Evolutionary conservation across 64 coral and sea anemone species (phyloP), one percentile per base, ranked within the genome.

Genomic region (Pocillopora verrucosa): DNA sequence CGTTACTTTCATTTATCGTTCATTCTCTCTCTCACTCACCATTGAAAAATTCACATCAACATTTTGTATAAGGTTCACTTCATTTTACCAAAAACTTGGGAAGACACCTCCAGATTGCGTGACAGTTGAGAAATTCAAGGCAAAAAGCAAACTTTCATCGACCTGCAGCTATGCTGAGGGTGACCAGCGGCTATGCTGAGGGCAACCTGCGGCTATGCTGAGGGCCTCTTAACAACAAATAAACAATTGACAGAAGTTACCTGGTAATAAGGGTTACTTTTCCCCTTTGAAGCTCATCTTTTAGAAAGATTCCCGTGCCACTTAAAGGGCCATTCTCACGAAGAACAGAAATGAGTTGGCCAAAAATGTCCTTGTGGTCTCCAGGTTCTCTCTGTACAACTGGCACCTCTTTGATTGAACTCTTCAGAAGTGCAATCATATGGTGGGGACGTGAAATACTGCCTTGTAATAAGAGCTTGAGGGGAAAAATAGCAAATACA

Each of bases 201-300:
- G 7, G 7, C 41, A 0, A 51, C 41, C 41, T 51, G 41, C 41
- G 3, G 41, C 41, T 51, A 51, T 51, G 41, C 7, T 51, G 41
- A 4, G 3, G 7, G 7, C 41, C 41, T 51, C 7, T 51, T 4
- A 51, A 51, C 41, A 51, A 51, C 41, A 51, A 51, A 0, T 51
- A 51, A 51, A 51, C 41, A 51, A 51, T 51, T 7, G 3, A 51
- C 3, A 7, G 3, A 4, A 51, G 41, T 69, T 85, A 72, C 82
- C 82, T 72, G 35, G 82, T 59, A 58, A 85, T 13, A 37, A 85
- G 82, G 20, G 22, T 85, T 9, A 85, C 22, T 72, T 72, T 65
- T 9, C 65, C 82, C 22, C 72, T 12, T 24, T 61, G 58, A 1
- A 81, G 60, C 13, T 6, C 82, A 70, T 72, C 64, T 57, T 45